Conservation (phyloP, 2,113 vertebrate genomes). For the Phyllostomus discolor region DNA sequence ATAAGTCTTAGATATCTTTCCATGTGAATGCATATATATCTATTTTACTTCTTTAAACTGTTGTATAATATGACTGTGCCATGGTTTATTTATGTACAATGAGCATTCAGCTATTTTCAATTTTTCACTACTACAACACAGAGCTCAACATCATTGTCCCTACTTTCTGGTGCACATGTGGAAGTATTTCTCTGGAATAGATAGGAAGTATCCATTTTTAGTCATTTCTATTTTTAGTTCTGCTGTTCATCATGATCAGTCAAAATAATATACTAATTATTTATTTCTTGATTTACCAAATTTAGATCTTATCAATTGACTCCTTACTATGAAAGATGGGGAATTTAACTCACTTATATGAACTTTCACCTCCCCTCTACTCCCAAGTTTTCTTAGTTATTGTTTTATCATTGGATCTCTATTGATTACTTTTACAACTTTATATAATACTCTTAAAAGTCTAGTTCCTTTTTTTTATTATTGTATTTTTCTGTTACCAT, state of each 20-base stretch:
- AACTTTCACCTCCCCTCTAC: neutral
- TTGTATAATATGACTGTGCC: neutral
- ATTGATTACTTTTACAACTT: neutral
- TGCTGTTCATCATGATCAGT: neutral
- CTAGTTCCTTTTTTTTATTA: neutral
- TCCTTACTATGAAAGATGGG: neutral
- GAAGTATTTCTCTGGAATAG: neutral
- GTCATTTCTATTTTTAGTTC: neutral
- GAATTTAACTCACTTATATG: neutral
- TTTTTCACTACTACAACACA: neutral
- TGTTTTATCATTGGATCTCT: neutral
- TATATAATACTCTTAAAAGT: neutral
- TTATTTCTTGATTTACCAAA: constrained; percentile 26
- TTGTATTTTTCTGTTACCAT: no score
- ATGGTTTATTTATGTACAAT: neutral
- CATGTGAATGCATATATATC: neutral
- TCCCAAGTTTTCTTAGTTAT: neutral
- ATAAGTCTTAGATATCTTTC: neutral
- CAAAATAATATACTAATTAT: constrained; percentile 7
- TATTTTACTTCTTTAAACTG: neutral
- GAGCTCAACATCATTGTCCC: neutral
- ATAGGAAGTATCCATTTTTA: constrained; percentile 1
- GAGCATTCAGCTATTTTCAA: neutral
- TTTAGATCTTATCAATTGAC: constrained; percentile 25
- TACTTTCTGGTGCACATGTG: neutral